phyloP scores from a whole-genome alignment of 2,113 vertebrate species.

The Murina feae region DNA sequence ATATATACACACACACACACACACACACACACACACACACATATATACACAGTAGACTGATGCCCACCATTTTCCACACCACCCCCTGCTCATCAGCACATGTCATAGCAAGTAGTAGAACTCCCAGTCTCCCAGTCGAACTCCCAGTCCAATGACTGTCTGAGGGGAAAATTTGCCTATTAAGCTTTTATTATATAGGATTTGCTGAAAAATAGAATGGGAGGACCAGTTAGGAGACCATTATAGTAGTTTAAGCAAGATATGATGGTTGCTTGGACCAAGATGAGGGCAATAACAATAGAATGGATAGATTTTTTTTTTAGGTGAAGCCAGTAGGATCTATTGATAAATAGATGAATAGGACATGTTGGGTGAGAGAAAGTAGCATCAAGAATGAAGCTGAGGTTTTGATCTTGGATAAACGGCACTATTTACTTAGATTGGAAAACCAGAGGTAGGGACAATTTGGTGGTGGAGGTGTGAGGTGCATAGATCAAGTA shows the following conservation, averaged over 20 bases:
- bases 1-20: no score
- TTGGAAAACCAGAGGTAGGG: neutral
- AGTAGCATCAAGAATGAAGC: neutral
- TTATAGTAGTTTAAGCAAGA: neutral
- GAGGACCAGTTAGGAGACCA: neutral
- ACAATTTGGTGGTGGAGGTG: neutral
- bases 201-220: neutral
- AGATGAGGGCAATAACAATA: neutral
- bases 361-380: neutral
- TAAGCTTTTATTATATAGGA: no score
- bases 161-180: no score
- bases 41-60: no score
- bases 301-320: neutral
- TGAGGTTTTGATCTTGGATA: neutral
- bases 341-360: neutral
- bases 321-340: neutral
- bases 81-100: no score
- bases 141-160: no score
- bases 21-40: no score
- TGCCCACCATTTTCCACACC: no score
- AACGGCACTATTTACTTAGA: neutral
- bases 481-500: neutral
- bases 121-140: no score
- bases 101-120: no score
- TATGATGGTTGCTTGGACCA: neutral